A percentile compares a stretch with the other conserved stretches of the same genome.
These are phyloP conservation scores for Eupsittula cactorum DNA, from an alignment of 2,113 vertebrate genomes.

Conservation along the genomic window DNA sequence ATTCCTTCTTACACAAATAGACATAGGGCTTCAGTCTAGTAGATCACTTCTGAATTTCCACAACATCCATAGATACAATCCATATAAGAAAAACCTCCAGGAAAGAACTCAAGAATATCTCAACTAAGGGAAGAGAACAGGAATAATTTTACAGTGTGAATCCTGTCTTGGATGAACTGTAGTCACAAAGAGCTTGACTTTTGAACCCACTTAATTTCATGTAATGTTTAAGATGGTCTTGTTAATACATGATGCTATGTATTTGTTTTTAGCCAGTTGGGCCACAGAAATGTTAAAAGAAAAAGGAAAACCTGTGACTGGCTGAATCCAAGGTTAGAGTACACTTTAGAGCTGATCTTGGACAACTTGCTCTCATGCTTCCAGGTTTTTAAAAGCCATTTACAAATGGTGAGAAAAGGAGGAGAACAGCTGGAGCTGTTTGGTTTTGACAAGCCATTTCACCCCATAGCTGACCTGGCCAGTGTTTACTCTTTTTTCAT, in stretches of 20 bases:
- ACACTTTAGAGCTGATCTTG: conserved; percentile 11
- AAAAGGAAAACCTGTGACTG: neutral
- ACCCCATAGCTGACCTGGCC: neutral
- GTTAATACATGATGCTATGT: neutral
- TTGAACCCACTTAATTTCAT: neutral
- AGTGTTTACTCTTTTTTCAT: neutral
- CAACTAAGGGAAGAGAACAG: neutral
- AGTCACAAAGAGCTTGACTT: neutral
- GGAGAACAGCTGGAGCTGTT: conserved; percentile 35
- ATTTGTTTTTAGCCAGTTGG: neutral
- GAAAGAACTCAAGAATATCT: neutral
- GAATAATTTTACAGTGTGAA: neutral
- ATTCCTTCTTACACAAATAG: neutral
- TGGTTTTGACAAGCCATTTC: conserved; percentile 48
- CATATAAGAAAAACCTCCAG: neutral
- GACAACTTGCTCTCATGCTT: neutral
- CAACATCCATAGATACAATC: neutral
- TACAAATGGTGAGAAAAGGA: neutral
- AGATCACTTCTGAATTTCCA: neutral
- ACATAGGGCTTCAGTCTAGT: neutral
- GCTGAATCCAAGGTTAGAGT: neutral
- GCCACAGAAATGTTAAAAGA: neutral
- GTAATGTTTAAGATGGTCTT: neutral
- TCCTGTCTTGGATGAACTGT: neutral
- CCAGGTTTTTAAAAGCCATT: neutral